Evolutionary conservation across 2,797 vertebrate genomes (phyloP).

Genomic region (Enoplosus armatus): DNA sequence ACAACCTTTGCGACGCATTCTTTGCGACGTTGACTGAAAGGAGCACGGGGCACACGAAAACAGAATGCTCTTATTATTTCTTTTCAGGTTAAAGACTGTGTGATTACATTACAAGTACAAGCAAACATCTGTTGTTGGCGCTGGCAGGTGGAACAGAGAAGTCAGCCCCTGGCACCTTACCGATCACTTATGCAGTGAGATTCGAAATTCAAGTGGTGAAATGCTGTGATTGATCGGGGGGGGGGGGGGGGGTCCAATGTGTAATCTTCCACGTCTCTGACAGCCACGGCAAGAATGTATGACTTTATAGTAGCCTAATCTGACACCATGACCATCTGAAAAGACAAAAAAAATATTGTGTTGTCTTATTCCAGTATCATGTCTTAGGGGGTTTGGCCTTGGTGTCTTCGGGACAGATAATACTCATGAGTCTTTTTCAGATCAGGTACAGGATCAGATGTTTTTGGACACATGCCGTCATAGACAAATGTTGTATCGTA

Average conservation of each 20-base stretch:
- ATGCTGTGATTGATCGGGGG: no score
- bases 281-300: not conserved
- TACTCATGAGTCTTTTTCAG: not conserved
- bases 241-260: not conserved
- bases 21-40: not conserved
- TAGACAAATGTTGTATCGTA: not conserved
- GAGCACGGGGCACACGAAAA: not conserved
- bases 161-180: not conserved
- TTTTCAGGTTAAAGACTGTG: not conserved
- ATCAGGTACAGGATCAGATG: not conserved
- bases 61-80: no score
- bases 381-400: not conserved
- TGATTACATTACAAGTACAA: not conserved
- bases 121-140: not conserved
- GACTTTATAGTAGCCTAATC: not conserved
- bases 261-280: not conserved
- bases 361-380: no score
- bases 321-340: not conserved
- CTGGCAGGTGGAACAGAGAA: not conserved
- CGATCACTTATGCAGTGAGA: not conserved
- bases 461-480: not conserved
- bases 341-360: not conserved
- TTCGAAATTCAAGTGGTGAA: not conserved
- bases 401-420: not conserved
- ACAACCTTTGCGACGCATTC: not conserved